Conservation (phyloP, 2,888 invertebrate species). For the Clivina fossor region DNA sequence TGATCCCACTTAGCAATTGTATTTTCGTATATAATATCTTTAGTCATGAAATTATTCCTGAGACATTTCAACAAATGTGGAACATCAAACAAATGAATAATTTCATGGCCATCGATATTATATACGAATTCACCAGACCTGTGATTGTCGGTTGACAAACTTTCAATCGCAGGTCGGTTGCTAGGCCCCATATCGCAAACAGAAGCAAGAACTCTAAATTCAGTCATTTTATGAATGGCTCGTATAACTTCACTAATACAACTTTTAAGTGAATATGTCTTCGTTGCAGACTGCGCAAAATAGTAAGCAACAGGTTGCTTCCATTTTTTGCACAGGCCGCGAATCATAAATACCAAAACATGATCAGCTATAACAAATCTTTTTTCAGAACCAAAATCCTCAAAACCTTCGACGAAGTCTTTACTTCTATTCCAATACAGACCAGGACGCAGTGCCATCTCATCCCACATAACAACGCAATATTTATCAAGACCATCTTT, state of each 20-base stretch:
- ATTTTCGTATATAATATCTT: conserved; percentile 8
- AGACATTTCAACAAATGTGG: conserved; percentile 10
- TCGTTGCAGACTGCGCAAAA: conserved; percentile 8
- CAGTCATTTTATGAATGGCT: conserved; percentile 7
- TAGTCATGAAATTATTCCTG: no score
- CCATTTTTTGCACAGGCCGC: no score
- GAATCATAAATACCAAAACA: no score
- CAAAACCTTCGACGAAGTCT: no score
- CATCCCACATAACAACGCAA: no score
- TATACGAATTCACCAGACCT: conserved; percentile 3
- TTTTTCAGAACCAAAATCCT: no score
- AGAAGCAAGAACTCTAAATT: conserved; percentile 5
- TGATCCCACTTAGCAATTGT: not conserved
- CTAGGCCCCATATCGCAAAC: conserved; percentile 5
- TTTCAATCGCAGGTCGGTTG: not conserved
- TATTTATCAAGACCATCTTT: no score
- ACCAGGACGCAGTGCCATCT: no score
- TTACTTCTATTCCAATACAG: no score
- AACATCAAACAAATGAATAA: conserved; percentile 17
- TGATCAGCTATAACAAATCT: no score
- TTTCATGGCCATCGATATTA: conserved; percentile 16
- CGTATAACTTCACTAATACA: conserved; percentile 3
- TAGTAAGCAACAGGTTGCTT: no score
- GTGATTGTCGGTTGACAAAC: no score
- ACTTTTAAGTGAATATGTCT: conserved; percentile 8